These are phyloP conservation scores for Bellardia pandia DNA, from an alignment of 2,888 invertebrate genomes.

Conservation along the genomic window DNA sequence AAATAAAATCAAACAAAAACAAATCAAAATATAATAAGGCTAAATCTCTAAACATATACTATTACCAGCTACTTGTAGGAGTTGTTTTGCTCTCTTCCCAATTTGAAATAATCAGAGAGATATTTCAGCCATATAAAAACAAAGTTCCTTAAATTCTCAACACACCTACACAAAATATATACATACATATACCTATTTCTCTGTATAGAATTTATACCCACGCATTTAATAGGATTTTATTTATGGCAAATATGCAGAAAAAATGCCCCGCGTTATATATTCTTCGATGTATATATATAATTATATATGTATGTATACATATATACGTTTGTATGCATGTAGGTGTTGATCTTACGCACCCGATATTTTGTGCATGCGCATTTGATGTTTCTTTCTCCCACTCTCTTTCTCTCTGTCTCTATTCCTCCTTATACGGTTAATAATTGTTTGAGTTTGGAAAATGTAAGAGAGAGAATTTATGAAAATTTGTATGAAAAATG, in stretches of 20 bases:
- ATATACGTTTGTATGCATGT: not conserved
- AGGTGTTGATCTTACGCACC: conserved; percentile 47
- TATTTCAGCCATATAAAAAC: not conserved
- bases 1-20: not conserved
- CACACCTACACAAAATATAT: conserved; percentile 43
- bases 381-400: not conserved
- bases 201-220: conserved; percentile 41
- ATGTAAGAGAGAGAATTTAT: conserved; percentile 3
- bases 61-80: conserved; percentile 47
- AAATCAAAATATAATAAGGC: not conserved
- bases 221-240: conserved; percentile 41
- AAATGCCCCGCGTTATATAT: not conserved
- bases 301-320: not conserved
- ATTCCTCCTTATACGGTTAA: conserved; percentile 58
- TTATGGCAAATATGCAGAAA: not conserved
- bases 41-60: conserved; percentile 27
- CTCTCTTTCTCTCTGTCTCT: not conserved
- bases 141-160: conserved; percentile 36
- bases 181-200: not conserved
- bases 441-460: conserved; percentile 28
- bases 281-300: too few species aligned
- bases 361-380: conserved; percentile 57
- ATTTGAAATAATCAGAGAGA: not conserved
- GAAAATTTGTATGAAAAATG: not conserved
- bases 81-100: not conserved